Evolutionary conservation across 2,888 invertebrate genomes (phyloP).

Genomic region (Chorisops tibialis): DNA sequence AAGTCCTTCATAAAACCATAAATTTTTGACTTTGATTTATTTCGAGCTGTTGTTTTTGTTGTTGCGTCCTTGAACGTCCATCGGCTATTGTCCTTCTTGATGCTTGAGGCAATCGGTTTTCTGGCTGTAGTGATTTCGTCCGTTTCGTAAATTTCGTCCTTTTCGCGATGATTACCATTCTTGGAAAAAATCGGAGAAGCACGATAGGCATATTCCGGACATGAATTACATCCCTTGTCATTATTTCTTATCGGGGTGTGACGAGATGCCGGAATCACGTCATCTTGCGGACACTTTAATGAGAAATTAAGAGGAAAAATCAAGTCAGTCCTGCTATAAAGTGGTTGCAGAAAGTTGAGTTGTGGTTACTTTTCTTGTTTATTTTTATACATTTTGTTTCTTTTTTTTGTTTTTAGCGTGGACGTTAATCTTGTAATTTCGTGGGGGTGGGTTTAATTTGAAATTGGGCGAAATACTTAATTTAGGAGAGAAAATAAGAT

Average conservation of each 20-base stretch:
- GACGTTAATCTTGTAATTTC: too few species aligned
- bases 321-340: not conserved
- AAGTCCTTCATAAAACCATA: slow-evolving; percentile 49
- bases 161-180: slow-evolving; percentile 21
- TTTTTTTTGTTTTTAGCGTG: too few species aligned
- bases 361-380: too few species aligned
- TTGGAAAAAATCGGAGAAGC: slow-evolving; percentile 13
- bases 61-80: slow-evolving; percentile 26
- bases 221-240: slow-evolving; percentile 25
- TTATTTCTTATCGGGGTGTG: slow-evolving; percentile 19
- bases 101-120: not conserved
- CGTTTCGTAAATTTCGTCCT: not conserved
- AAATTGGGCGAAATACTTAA: too few species aligned
- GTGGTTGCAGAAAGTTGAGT: too few species aligned
- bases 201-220: slow-evolving; percentile 4
- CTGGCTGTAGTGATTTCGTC: not conserved
- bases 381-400: too few species aligned
- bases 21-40: slow-evolving; percentile 43
- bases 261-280: slow-evolving; percentile 19
- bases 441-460: too few species aligned
- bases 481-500: too few species aligned
- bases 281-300: slow-evolving; percentile 24
- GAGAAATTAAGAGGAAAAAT: slow-evolving; percentile 4
- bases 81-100: slow-evolving; percentile 11
- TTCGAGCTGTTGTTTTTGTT: slow-evolving; percentile 41